Conservation (phyloP, 2,113 vertebrate genomes). For the Pangasianodon hypophthalmus region DNA sequence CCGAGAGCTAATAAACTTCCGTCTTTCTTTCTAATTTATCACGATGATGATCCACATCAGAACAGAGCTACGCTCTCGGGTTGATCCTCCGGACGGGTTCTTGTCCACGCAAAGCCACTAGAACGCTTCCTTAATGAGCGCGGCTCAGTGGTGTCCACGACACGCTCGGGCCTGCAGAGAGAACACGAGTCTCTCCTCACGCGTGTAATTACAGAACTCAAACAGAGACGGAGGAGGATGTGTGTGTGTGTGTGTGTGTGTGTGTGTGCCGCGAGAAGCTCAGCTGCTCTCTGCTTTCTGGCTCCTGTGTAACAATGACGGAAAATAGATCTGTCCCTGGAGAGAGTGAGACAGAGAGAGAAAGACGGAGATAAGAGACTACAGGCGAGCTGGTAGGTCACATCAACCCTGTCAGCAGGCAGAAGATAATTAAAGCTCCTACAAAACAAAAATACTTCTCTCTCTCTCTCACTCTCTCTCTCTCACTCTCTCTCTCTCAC, state of each 20-base stretch:
- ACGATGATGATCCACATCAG: neutral
- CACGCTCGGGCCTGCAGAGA: neutral
- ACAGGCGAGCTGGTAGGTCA: constrained; percentile 67
- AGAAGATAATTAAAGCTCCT: constrained; percentile 66
- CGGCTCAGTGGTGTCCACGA: neutral
- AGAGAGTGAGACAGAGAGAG: constrained; percentile 13
- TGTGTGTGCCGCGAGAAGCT: constrained; percentile 49
- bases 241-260: constrained; percentile 53
- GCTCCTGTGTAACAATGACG: constrained; percentile 59
- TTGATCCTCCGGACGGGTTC: neutral
- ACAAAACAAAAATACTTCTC: constrained; percentile 43
- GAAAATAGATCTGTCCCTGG: constrained; percentile 65
- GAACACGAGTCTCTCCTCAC: neutral
- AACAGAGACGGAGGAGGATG: constrained; percentile 17
- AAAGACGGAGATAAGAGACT: constrained; percentile 17
- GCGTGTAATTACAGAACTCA: neutral
- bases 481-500: too few species aligned
- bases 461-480: neutral
- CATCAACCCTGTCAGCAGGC: constrained; percentile 66
- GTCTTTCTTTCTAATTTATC: neutral
- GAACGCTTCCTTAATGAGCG: constrained; percentile 63
- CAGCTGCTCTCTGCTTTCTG: constrained; percentile 44
- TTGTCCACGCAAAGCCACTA: constrained; percentile 43
- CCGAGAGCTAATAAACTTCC: neutral
- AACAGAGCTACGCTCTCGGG: neutral